Percentiles rank a stretch among this genome's conserved stretches.
These are phyloP conservation scores for Sinella curviseta DNA, from an alignment of 1,140 invertebrate genomes.

Conservation along the genomic window DNA sequence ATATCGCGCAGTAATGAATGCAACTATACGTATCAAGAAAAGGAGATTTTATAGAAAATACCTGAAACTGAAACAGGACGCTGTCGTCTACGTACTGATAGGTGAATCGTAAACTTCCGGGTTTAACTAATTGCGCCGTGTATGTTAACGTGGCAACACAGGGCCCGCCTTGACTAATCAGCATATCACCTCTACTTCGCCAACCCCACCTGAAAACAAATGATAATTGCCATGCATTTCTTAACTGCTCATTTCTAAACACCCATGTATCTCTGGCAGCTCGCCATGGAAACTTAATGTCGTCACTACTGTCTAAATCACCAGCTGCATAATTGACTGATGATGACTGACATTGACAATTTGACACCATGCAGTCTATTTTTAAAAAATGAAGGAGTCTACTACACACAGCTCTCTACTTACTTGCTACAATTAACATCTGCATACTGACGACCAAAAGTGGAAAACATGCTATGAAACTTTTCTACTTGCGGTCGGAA, in stretches of 20 bases:
- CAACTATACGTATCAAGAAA: neutral
- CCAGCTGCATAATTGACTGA: no score
- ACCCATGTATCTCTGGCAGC: no score
- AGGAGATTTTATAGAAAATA: slow-evolving; percentile 48
- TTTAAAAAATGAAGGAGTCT: neutral
- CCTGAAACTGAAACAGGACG: slow-evolving; percentile 61
- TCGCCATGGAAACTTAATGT: no score
- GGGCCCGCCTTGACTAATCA: slow-evolving; percentile 53
- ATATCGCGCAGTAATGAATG: neutral
- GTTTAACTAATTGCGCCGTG: slow-evolving; percentile 60
- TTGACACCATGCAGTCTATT: no score
- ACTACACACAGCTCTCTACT: slow-evolving; percentile 32
- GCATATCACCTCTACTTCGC: slow-evolving; percentile 56
- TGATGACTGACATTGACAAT: no score
- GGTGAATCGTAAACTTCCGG: slow-evolving; percentile 58
- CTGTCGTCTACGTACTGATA: slow-evolving; percentile 60
- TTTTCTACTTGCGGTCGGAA: slow-evolving; percentile 57
- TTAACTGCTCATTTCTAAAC: no score
- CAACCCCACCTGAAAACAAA: slow-evolving; percentile 54
- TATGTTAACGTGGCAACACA: slow-evolving; percentile 59
- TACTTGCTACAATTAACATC: slow-evolving; percentile 54
- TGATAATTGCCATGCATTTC: neutral
- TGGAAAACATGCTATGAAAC: slow-evolving; percentile 53
- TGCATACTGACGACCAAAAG: slow-evolving; percentile 48
- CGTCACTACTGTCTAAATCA: no score